Base-by-base conservation (phyloP, 2,888 invertebrate species). In the Thera obeliscata region DNA sequence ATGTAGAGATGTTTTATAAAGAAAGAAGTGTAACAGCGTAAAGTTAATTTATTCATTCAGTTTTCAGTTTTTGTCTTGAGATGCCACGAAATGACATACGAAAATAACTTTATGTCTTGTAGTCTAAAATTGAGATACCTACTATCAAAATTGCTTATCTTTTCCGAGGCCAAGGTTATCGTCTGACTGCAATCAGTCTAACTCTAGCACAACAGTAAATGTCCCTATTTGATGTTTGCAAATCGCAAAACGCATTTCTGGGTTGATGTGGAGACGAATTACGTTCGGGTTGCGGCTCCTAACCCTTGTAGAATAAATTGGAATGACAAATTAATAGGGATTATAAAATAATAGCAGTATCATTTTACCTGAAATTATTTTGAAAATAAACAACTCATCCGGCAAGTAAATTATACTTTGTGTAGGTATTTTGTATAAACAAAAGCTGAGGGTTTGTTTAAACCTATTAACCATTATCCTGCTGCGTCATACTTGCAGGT, bases 231-330 rank as follows among this genome's bases (percentile, higher is more conserved):
- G 43, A 46, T 41, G 41, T 41, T 41, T 41, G 7, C 41, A 3
- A 41, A 9, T 46, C 43, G 9, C 43, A 46, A 9, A 46, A 46
- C 43, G 43, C 9, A 9, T 46, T 46, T 46, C 9, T 46, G 43
- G 43, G 43, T 9, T 46, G 43, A 46, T 46, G 8, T 46, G 43
- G 43, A 46, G 43, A 46, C 9, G 43, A 46, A 46, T 46, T 46
- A 46, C 9, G 9, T 9, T 2, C 43, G 43, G 43, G 67, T 65
- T 66, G 38, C 64, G 35, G 63, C 48, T 63, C 57, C 43, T 46
- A 9, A 63, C 61, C 69, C 56, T 73, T 57, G 61, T 66, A 69
- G 60, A 71, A 68, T 46, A 46, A 70, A 70, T 67, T 69, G 52
- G 66, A 69, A 67, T 65, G 67, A 65, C 63, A 70, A 61, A 64